These are phyloP conservation scores for Oreocharis arfaki DNA, from an alignment of 2,113 vertebrate genomes.

Conservation along the genomic window DNA sequence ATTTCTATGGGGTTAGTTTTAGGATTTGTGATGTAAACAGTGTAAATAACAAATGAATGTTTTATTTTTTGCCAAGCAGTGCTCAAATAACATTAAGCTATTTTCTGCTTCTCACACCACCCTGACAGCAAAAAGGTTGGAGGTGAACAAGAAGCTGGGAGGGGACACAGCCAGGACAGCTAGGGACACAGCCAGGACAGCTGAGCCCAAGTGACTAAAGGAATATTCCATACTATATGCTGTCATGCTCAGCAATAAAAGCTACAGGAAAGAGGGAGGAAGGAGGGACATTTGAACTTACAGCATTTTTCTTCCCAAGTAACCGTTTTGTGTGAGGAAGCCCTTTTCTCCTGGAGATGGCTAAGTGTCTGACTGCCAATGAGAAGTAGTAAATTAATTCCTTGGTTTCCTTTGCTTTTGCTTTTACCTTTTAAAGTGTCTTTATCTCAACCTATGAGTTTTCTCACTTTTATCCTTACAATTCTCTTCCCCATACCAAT, in stretches of 20 bases:
- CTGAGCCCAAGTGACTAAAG: neutral
- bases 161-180: neutral
- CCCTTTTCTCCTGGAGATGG: neutral
- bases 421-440: neutral
- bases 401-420: neutral
- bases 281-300: neutral
- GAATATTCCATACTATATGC: neutral
- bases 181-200: neutral
- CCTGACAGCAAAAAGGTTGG: rapidly evolving
- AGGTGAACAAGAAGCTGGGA: neutral
- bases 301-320: neutral
- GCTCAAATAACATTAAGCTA: neutral
- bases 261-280: neutral
- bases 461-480: neutral
- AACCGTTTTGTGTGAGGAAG: rapidly evolving
- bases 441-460: neutral
- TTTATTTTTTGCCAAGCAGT: neutral
- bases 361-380: neutral
- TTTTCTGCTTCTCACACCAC: neutral
- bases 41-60: neutral
- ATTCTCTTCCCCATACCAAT: neutral
- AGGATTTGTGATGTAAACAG: neutral
- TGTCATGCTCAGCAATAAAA: neutral
- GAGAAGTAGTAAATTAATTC: neutral
- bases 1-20: neutral